Evolutionary conservation across 2,113 vertebrate genomes (phyloP), one percentile per base, ranked within the genome.

Genomic region (Engystomops pustulosus): DNA sequence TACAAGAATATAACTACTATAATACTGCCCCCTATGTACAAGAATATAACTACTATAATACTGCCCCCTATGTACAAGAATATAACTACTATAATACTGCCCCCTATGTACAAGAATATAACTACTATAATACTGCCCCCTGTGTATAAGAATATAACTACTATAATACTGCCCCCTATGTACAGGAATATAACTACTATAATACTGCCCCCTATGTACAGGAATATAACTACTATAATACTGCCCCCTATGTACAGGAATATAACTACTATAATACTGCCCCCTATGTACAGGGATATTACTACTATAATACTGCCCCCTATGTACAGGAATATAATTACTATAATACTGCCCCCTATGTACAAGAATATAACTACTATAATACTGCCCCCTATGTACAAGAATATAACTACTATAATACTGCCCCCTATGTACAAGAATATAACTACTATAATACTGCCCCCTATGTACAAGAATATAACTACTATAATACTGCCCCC

Each of bases 201-300:
- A 65, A 65, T 32, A 65, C 60, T 65, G 27, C 27, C 3, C 20
- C 27, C 27, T 32, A 65, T 65, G 4, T 65, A 65, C 60, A 65
- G 17, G 60, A 65, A 65, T 65, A 65, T 65, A 65, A 65, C 27
- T 65, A 65, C 60, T 65, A 65, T 65, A 65, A 30, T 65, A 32
- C 60, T 65, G 60, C n/a, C 27, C 3, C 60, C 27, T 17, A 65
- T 65, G 3, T 60, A 60, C 55, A 65, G 32, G 60, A 65, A 65
- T 65, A 65, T 65, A 65, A 30, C 60, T 65, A 65, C 27, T 65
- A 65, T 32, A 65, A 65, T 30, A 65, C 27, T 30, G 25, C 14
- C 58, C n/a, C 23, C 7, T 45, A 45, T 45, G 44, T 45, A 12
- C 44, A 45, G 12, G 11, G 12, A n/a, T n/a, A n/a, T n/a, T n/a